Conservation (phyloP, 2,888 invertebrate genomes). For the Epinotia ramella region DNA sequence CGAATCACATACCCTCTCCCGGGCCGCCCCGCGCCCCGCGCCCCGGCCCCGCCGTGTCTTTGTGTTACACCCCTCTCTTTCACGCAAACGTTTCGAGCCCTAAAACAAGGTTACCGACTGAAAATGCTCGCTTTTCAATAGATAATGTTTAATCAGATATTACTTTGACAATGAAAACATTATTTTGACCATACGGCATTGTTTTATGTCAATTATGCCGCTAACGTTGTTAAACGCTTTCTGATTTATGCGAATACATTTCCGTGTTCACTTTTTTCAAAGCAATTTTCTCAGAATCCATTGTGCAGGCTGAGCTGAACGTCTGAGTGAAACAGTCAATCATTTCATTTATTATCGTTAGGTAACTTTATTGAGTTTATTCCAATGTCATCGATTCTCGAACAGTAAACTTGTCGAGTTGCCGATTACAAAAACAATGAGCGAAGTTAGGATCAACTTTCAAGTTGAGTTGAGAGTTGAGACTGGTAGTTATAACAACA, state of each 20-base stretch:
- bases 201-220: background rate
- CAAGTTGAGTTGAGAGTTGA: conserved; percentile 54
- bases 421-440: conserved; percentile 46
- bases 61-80: conserved; percentile 80
- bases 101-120: conserved; percentile 72
- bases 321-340: conserved; percentile 29
- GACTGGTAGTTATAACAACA: conserved; percentile 57
- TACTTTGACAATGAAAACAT: background rate
- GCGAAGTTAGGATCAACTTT: conserved; percentile 48
- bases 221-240: background rate
- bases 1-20: conserved; percentile 82
- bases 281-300: conserved; percentile 9
- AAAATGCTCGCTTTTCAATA: conserved; percentile 64
- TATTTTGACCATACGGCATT: background rate
- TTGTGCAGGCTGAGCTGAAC: conserved; percentile 21
- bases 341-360: conserved; percentile 34
- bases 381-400: conserved; percentile 42
- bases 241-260: conserved; percentile 22
- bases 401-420: conserved; percentile 45
- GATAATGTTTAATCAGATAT: conserved; percentile 47
- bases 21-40: conserved; percentile 75
- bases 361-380: conserved; percentile 39
- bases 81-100: conserved; percentile 69
- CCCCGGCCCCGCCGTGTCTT: conserved; percentile 74
- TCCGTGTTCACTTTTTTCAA: conserved; percentile 2